phyloP scores from a whole-genome alignment of 2,797 vertebrate genomes.

The Myotis pilosus region DNA sequence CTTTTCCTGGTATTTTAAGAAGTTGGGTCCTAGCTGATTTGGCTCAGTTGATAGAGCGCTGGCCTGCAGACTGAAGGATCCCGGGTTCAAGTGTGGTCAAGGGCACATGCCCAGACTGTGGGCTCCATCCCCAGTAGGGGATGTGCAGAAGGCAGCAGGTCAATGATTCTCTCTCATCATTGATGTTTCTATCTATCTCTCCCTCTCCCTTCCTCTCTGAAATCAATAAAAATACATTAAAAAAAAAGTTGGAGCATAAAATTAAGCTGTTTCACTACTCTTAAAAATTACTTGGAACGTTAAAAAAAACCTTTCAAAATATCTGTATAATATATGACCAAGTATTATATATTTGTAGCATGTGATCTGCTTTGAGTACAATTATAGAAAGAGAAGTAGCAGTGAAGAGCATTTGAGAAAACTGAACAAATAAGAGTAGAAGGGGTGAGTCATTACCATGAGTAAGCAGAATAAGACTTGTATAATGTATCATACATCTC shows the following conservation, averaged over 20 bases:
- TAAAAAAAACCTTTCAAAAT: constrained; percentile 12
- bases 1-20: constrained; percentile 29
- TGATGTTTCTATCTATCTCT: no score
- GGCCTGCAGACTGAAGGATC: no score
- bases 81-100: no score
- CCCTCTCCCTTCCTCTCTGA: no score
- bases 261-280: constrained; percentile 8
- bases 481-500: not conserved
- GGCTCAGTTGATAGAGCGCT: no score
- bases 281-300: constrained; percentile 33
- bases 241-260: constrained; percentile 33
- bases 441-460: constrained; percentile 60
- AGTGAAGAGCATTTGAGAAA: constrained; percentile 45
- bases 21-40: not conserved
- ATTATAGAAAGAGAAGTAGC: constrained; percentile 31
- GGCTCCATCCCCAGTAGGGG: no score
- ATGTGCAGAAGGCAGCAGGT: no score
- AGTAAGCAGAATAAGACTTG: constrained; percentile 58
- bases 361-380: not conserved
- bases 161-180: no score
- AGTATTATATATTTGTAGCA: constrained; percentile 15
- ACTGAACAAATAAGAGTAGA: not conserved
- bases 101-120: no score
- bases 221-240: no score
- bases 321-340: not conserved